These are phyloP conservation scores for Parapsyche elsis DNA, from an alignment of 1,140 invertebrate species.

Conservation along the genomic window DNA sequence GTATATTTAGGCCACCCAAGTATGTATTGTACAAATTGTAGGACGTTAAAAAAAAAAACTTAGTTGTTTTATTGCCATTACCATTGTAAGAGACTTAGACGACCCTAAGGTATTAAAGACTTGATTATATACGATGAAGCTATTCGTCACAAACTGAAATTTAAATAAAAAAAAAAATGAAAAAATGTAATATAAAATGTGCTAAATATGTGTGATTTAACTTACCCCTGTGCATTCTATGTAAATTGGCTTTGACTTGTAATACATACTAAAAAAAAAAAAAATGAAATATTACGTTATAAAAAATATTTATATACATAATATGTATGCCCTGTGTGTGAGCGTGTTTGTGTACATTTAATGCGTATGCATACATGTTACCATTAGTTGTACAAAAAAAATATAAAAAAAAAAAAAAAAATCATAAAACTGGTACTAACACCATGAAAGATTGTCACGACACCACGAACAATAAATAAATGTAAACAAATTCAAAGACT, in stretches of 20 bases:
- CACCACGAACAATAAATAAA: conserved; percentile 4
- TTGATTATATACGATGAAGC: no score
- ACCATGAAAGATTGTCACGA: neutral
- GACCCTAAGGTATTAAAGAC: no score
- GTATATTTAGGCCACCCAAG: no score
- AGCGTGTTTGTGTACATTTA: neutral
- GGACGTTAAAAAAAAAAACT: no score
- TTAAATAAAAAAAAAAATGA: no score
- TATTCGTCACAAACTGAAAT: no score
- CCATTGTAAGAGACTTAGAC: no score
- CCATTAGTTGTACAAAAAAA: conserved; percentile 1
- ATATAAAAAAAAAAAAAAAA: no score
- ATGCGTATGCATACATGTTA: neutral
- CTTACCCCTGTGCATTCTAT: neutral
- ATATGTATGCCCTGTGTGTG: neutral
- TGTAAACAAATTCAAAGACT: neutral
- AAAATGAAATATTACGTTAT: neutral
- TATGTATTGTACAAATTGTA: no score
- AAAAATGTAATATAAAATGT: neutral
- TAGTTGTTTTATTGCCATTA: no score
- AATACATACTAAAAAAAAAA: neutral
- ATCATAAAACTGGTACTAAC: neutral
- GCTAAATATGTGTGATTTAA: neutral
- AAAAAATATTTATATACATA: neutral
- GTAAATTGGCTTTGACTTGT: neutral